These are phyloP conservation scores for Trachelus troglodyta DNA, from an alignment of 2,888 invertebrate genomes.

Conservation along the genomic window DNA sequence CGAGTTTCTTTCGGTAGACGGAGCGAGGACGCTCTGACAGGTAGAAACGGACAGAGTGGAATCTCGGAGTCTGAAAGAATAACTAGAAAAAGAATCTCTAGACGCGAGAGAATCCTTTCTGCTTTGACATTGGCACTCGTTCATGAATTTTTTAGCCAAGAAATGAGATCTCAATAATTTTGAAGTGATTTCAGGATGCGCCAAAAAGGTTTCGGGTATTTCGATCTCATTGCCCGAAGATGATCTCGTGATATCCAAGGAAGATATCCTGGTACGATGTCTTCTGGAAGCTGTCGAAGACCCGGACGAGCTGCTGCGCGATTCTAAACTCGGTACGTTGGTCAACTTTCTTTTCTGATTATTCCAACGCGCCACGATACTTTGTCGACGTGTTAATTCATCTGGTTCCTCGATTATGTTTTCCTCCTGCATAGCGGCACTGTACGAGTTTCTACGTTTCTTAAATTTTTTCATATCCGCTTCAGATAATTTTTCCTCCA, in stretches of 20 bases:
- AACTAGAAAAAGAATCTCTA: constrained; percentile 35
- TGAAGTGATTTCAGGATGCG: constrained; percentile 36
- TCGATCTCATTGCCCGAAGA: constrained; percentile 40
- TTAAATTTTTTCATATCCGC: neutral
- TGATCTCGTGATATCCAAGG: constrained; percentile 39
- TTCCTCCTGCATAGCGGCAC: constrained; percentile 44
- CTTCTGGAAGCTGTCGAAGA: constrained; percentile 32
- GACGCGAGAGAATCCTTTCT: constrained; percentile 33
- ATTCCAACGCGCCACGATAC: constrained; percentile 12
- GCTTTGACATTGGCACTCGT: constrained; percentile 19
- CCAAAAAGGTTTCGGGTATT: constrained; percentile 41
- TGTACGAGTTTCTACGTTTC: constrained; percentile 51
- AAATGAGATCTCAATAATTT: constrained; percentile 24
- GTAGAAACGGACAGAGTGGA: constrained; percentile 53
- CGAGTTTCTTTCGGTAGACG: constrained; percentile 47
- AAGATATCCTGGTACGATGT: constrained; percentile 29
- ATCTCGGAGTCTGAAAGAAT: constrained; percentile 40
- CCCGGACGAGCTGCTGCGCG: constrained; percentile 37
- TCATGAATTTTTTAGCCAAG: constrained; percentile 16
- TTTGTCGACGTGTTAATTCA: constrained; percentile 24
- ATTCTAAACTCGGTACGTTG: constrained; percentile 35
- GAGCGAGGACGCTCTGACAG: constrained; percentile 50
- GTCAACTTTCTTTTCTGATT: constrained; percentile 18
- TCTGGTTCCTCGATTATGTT: constrained; percentile 32
- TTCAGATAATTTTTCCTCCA: neutral